These are phyloP conservation scores for Mallotus villosus DNA, from an alignment of 2,797 vertebrate genomes.

Conservation along the genomic window DNA sequence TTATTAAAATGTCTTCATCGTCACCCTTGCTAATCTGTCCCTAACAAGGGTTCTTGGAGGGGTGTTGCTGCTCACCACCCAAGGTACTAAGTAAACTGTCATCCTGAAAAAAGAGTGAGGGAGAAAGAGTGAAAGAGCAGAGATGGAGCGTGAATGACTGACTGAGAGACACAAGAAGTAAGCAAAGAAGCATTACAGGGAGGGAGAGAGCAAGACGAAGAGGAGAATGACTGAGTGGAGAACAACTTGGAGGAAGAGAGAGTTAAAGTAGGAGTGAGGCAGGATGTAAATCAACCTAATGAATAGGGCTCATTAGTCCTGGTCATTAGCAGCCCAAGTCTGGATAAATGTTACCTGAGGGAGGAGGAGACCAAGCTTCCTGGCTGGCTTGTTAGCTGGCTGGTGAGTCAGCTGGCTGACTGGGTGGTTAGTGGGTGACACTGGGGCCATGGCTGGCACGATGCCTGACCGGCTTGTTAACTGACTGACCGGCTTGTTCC, in stretches of 20 bases:
- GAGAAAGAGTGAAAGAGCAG: slow-evolving; percentile 23
- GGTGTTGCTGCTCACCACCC: slow-evolving; percentile 24
- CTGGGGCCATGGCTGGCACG: background rate
- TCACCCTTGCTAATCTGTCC: slow-evolving; percentile 22
- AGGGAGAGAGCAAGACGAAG: background rate
- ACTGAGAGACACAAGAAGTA: background rate
- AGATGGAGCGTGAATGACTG: slow-evolving; percentile 12
- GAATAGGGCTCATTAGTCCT: slow-evolving; percentile 59
- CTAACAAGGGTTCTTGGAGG: no score
- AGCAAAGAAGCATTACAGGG: background rate
- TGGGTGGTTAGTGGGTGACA: background rate
- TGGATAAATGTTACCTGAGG: slow-evolving; percentile 52
- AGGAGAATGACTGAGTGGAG: slow-evolving; percentile 9
- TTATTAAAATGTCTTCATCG: slow-evolving; percentile 48
- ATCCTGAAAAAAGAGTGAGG: slow-evolving; percentile 11
- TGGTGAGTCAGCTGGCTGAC: no score
- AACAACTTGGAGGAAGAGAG: background rate
- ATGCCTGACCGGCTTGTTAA: no score
- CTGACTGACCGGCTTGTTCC: no score
- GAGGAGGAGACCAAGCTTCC: slow-evolving; percentile 32
- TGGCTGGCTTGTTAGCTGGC: no score
- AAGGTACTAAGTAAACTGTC: slow-evolving; percentile 38
- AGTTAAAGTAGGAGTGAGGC: background rate
- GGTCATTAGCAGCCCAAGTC: slow-evolving; percentile 49
- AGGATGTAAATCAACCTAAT: slow-evolving; percentile 59